Percentiles rank a stretch among this genome's conserved stretches.
These are phyloP conservation scores for Drosophila baimaii DNA, from an alignment of 1,140 invertebrate species.

Conservation along the genomic window DNA sequence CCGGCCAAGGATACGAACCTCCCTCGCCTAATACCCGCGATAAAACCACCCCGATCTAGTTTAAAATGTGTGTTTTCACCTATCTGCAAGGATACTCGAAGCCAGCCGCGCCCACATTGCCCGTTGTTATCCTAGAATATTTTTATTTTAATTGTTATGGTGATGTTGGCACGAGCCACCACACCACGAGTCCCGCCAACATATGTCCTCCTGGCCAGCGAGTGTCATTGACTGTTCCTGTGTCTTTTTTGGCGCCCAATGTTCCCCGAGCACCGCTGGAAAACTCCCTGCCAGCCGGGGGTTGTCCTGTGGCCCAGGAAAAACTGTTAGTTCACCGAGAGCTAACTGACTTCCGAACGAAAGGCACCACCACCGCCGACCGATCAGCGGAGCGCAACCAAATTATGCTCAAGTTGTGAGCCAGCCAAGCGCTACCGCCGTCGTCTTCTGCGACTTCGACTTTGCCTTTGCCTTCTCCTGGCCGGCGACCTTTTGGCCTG, in stretches of 20 bases:
- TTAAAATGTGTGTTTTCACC: slow-evolving; percentile 50
- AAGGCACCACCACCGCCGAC: slow-evolving; percentile 6
- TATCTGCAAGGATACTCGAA: slow-evolving; percentile 19
- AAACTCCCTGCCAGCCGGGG: slow-evolving; percentile 63
- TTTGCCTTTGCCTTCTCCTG: slow-evolving; percentile 15
- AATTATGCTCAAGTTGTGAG: slow-evolving; percentile 71
- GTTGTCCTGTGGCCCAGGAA: slow-evolving; percentile 62
- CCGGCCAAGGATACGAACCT: slow-evolving; percentile 34
- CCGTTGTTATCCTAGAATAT: slow-evolving; percentile 72
- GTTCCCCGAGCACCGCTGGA: slow-evolving; percentile 50
- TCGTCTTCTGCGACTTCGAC: slow-evolving; percentile 29
- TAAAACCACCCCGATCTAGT: slow-evolving; percentile 65
- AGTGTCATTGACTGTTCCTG: slow-evolving; percentile 70
- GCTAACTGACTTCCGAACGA: slow-evolving; percentile 14
- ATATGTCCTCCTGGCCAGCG: slow-evolving; percentile 53
- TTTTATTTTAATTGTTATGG: slow-evolving; percentile 78
- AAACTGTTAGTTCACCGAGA: slow-evolving; percentile 65
- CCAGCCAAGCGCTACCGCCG: slow-evolving; percentile 61
- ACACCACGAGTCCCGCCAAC: slow-evolving; percentile 18
- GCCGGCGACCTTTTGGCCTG: slow-evolving; percentile 31
- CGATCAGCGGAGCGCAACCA: slow-evolving; percentile 73
- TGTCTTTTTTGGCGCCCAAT: slow-evolving; percentile 72
- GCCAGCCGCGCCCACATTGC: slow-evolving; percentile 62
- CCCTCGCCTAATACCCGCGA: slow-evolving; percentile 23
- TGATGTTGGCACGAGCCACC: slow-evolving; percentile 78